phyloP scores from a whole-genome alignment of 1,140 invertebrate species.

The Drosophila truncata region DNA sequence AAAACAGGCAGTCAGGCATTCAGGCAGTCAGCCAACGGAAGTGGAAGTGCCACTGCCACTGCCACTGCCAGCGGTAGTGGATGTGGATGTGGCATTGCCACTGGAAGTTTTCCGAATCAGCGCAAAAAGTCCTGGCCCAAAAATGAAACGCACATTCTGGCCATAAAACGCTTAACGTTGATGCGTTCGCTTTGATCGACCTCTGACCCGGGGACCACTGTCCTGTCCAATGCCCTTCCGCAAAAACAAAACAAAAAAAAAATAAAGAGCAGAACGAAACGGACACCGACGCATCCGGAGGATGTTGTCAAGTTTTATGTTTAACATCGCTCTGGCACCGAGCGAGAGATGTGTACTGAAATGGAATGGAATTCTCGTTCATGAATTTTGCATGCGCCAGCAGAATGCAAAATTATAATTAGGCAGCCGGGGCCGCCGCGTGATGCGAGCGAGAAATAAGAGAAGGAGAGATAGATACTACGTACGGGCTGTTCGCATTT shows the following conservation, averaged over 20 bases:
- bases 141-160: conserved; percentile 71
- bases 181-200: conserved; percentile 44
- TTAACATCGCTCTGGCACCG: conserved; percentile 42
- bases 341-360: conserved; percentile 13
- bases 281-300: conserved; percentile 46
- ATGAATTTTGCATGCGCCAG: conserved; percentile 80
- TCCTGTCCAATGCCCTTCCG: conserved; percentile 1
- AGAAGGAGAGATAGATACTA: conserved; percentile 17
- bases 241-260: neutral
- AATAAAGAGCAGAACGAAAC: neutral
- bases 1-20: conserved; percentile 40
- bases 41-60: conserved; percentile 33
- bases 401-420: conserved; percentile 83
- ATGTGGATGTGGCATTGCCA: conserved; percentile 46
- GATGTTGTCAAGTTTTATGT: conserved; percentile 78
- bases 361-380: conserved; percentile 25
- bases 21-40: conserved; percentile 15
- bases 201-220: conserved; percentile 1
- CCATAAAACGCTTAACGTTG: conserved; percentile 76
- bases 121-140: conserved; percentile 46
- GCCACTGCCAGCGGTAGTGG: conserved; percentile 19
- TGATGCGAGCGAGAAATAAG: conserved; percentile 44
- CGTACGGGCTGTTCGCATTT: neutral
- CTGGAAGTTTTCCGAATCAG: conserved; percentile 68
- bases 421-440: conserved; percentile 52